Base-by-base conservation (phyloP, 2,888 invertebrate species). In the Dynastes grantii region DNA sequence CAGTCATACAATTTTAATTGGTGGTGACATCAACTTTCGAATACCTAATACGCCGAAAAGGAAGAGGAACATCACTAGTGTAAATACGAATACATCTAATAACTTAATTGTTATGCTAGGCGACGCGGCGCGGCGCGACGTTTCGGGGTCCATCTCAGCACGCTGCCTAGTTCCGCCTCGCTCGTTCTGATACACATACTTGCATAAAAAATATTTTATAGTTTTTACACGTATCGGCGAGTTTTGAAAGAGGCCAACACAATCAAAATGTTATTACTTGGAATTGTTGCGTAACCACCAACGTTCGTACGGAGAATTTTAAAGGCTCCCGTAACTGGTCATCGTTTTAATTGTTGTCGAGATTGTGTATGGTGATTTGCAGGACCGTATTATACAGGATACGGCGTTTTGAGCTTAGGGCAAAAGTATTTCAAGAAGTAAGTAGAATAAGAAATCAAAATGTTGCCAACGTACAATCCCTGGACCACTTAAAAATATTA, bases 201-300 rank as follows among this genome's bases (percentile, higher is more conserved):
- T 55, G 49, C n/a, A 73, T 55, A 67, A 16, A 61, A 45, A 76
- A 65, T 76, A 76, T 76, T 76, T 76, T 55, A 58, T 37, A 76
- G 27, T 76, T 76, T 76, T 76, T 65, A 65, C 76, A 65, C 76
- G 65, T 76, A 76, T 76, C 64, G 76, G 64, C 64, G 22, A 63
- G 37, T 58, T 73, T 73, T 73, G 32, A 73, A 40, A 37, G 73
- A 61, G 22, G 32, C 29, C 51, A 71, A 55, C 55, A 37, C 58
- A 58, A 58, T 73, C 55, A 29, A 73, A 73, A 73, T 73, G 58
- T 58, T 73, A 27, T 40, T 73, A 58, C 73, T 73, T 40, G 58
- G 73, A 73, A 73, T 40, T 22, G 58, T 73, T 73, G 9, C 37
- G 58, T 58, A 73, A 73, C 27, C 58, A 22, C 40, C 6, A 58